phyloP scores from a whole-genome alignment of 2,113 vertebrate genomes.

The Cyphomyrus plagiostoma region DNA sequence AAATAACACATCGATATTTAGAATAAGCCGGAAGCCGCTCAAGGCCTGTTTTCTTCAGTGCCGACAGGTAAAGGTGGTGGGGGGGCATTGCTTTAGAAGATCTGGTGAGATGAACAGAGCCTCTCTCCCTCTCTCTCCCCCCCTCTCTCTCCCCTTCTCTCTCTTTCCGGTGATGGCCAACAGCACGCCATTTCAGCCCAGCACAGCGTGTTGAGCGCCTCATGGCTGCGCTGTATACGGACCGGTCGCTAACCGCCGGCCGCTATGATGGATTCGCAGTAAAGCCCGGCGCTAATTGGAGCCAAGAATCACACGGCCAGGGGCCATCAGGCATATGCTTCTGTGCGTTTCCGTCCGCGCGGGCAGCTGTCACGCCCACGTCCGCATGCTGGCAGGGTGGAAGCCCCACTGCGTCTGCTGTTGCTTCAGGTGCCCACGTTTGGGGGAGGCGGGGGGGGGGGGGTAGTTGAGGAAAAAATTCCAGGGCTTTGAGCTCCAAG shows the following conservation, averaged over 20 bases:
- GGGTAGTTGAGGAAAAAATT: slow-evolving; percentile 10
- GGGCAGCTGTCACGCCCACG: neutral
- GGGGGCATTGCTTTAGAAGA: slow-evolving; percentile 16
- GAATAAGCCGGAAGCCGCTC: slow-evolving; percentile 49
- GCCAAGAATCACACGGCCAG: slow-evolving; percentile 4
- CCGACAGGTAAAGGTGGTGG: slow-evolving; percentile 43
- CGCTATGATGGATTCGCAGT: neutral
- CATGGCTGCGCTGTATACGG: neutral
- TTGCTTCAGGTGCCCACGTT: slow-evolving; percentile 14
- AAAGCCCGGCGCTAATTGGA: neutral
- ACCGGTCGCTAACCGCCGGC: neutral
- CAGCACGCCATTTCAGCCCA: neutral
- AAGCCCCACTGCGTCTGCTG: neutral
- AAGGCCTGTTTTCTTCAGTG: slow-evolving; percentile 63
- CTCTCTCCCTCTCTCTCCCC: neutral
- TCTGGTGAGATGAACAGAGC: neutral
- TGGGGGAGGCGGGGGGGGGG: neutral
- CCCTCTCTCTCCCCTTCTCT: no score
- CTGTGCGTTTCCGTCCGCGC: neutral
- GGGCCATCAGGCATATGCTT: neutral
- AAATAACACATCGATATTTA: slow-evolving; percentile 76
- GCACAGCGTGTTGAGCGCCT: neutral
- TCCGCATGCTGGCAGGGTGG: neutral
- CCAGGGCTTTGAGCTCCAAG: slow-evolving; percentile 29
- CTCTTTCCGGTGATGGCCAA: neutral